Evolutionary conservation across 2,888 invertebrate species (phyloP).

Genomic region (Limenitis camilla): DNA sequence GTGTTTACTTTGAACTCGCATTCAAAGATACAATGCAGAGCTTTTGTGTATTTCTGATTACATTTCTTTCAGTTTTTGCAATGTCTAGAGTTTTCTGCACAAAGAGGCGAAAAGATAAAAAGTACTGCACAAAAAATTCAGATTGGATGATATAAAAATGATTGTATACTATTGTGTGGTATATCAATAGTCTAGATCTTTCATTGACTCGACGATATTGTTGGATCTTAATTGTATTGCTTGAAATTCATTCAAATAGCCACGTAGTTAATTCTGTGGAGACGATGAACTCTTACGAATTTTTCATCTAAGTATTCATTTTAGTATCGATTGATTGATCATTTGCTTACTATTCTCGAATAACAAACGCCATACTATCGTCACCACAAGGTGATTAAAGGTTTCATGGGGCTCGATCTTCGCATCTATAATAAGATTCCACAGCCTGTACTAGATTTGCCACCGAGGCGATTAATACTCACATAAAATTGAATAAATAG

Average conservation of each 20-base stretch:
- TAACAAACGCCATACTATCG: too few relatives aligned
- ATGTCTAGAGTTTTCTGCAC: slow-evolving; percentile 15
- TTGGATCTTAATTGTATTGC: slow-evolving; percentile 6
- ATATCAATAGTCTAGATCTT: slow-evolving; percentile 18
- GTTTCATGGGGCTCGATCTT: too few relatives aligned
- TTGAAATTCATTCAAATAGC: not conserved
- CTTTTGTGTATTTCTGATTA: slow-evolving; percentile 20
- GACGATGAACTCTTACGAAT: not conserved
- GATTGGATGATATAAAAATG: slow-evolving; percentile 21
- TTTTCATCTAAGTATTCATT: too few relatives aligned
- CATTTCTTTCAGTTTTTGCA: slow-evolving; percentile 20
- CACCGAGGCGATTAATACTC: too few relatives aligned
- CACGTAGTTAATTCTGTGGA: slow-evolving; percentile 1
- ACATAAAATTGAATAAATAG: too few relatives aligned
- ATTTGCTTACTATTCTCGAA: too few relatives aligned
- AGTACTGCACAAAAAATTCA: slow-evolving; percentile 11
- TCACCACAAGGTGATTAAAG: too few relatives aligned
- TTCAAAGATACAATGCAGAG: slow-evolving; percentile 17
- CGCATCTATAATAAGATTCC: too few relatives aligned
- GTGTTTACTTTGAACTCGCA: slow-evolving; percentile 7
- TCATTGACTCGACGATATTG: slow-evolving; percentile 10
- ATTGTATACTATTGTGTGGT: slow-evolving; percentile 14
- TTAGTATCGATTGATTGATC: too few relatives aligned
- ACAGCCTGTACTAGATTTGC: too few relatives aligned
- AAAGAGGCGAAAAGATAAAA: slow-evolving; percentile 15